These are phyloP conservation scores for Murina feae DNA, from an alignment of 2,113 vertebrate species.

Conservation along the genomic window DNA sequence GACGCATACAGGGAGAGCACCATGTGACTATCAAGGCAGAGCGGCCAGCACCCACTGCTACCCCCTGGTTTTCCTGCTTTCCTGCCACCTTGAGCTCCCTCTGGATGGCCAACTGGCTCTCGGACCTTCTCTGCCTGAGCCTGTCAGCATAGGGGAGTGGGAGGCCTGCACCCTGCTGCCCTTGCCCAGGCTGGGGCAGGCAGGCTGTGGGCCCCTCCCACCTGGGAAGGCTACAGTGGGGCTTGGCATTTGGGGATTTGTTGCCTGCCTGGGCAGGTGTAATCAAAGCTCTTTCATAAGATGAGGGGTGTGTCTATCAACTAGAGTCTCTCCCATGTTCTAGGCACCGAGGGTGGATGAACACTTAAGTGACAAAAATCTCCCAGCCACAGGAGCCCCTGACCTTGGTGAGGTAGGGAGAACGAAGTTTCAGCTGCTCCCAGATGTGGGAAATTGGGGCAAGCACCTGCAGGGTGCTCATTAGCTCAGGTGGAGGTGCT, in stretches of 20 bases:
- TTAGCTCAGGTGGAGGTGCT: neutral
- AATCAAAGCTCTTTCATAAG: neutral
- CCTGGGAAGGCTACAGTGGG: neutral
- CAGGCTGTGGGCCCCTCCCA: neutral
- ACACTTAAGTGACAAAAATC: neutral
- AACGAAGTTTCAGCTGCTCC: neutral
- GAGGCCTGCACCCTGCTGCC: neutral
- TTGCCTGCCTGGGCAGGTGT: neutral
- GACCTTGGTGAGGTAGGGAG: neutral
- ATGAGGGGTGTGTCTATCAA: neutral
- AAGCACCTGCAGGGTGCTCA: neutral
- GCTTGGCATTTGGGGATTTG: neutral
- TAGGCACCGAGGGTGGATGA: no score
- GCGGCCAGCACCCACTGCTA: neutral
- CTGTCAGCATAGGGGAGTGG: neutral
- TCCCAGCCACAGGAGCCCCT: neutral
- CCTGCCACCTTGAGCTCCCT: neutral
- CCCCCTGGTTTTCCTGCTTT: neutral
- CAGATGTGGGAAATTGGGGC: neutral
- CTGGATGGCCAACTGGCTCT: neutral
- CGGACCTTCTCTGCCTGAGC: neutral
- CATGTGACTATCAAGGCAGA: no score
- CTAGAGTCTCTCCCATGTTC: neutral
- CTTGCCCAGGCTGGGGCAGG: neutral
- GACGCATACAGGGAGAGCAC: neutral